phyloP scores from a whole-genome alignment of 2,113 vertebrate species.

The Pygoscelis adeliae region DNA sequence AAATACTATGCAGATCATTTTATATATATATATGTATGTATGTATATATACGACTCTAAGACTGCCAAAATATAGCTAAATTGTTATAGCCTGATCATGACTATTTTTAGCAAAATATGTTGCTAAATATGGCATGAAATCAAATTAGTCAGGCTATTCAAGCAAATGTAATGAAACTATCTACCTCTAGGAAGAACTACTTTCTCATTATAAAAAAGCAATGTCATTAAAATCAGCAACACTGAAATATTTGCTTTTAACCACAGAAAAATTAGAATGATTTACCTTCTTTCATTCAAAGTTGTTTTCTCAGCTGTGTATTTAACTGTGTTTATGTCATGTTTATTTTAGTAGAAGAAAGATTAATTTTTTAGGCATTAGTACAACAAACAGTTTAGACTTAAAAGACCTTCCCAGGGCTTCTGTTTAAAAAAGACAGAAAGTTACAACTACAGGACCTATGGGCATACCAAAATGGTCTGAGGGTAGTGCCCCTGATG shows the following conservation, averaged over 20 bases:
- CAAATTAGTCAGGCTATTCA: slow-evolving; percentile 17
- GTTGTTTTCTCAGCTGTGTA: background rate
- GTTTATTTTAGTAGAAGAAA: background rate
- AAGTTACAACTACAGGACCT: background rate
- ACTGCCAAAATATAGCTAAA: background rate
- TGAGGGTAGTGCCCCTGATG: background rate
- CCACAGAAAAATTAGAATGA: background rate
- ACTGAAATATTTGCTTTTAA: background rate
- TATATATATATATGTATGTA: background rate
- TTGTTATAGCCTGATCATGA: background rate
- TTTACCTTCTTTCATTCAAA: background rate
- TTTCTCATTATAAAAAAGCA: background rate
- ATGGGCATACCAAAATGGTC: background rate
- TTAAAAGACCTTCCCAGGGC: background rate
- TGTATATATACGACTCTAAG: background rate
- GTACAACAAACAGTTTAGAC: background rate
- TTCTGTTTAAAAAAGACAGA: background rate
- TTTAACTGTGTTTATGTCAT: background rate
- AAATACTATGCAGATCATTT: background rate
- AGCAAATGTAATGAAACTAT: background rate
- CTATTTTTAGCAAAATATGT: slow-evolving; percentile 33
- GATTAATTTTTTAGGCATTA: background rate
- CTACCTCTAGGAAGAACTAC: background rate
- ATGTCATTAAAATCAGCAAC: background rate
- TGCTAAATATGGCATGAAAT: slow-evolving; percentile 40